A percentile compares a stretch with the other conserved stretches of the same genome.
Evolutionary conservation across 2,888 invertebrate genomes (phyloP).

Genomic region (Archips crataeganus): DNA sequence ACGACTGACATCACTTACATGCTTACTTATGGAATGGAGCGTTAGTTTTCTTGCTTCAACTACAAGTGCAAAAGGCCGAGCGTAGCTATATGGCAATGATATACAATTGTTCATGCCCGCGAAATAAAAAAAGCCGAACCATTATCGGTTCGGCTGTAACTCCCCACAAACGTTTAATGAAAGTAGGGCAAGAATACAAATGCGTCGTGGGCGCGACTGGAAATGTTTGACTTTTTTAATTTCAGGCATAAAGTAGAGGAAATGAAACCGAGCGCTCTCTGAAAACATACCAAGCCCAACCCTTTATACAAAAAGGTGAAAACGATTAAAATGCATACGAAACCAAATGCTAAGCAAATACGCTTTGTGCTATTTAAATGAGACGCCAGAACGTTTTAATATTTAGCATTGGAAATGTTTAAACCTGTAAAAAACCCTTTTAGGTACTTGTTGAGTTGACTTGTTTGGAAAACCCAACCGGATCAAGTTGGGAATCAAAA

Average conservation of each 20-base stretch:
- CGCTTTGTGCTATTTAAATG: neutral
- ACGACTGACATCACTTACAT: neutral
- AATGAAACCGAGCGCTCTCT: slow-evolving; percentile 12
- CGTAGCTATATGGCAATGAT: neutral
- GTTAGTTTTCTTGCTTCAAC: neutral
- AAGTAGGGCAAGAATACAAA: slow-evolving; percentile 37
- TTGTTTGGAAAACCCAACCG: neutral
- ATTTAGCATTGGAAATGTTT: neutral
- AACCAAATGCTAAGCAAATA: neutral
- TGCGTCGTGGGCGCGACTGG: slow-evolving; percentile 21
- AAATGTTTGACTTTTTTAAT: slow-evolving; percentile 36
- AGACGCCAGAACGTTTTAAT: neutral
- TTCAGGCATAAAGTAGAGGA: slow-evolving; percentile 20
- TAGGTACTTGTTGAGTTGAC: neutral
- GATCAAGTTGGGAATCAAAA: neutral
- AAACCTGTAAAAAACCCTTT: neutral
- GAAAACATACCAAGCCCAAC: slow-evolving; percentile 12
- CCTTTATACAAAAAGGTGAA: slow-evolving; percentile 1
- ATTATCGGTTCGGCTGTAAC: slow-evolving; percentile 36
- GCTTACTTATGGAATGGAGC: neutral
- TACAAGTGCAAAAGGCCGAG: neutral
- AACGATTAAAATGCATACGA: slow-evolving; percentile 16
- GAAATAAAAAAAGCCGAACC: slow-evolving; percentile 23
- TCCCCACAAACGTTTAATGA: slow-evolving; percentile 33
- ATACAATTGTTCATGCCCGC: neutral